Conservation (phyloP, 2,113 vertebrate species). For the Psilopsiagon aurifrons region DNA sequence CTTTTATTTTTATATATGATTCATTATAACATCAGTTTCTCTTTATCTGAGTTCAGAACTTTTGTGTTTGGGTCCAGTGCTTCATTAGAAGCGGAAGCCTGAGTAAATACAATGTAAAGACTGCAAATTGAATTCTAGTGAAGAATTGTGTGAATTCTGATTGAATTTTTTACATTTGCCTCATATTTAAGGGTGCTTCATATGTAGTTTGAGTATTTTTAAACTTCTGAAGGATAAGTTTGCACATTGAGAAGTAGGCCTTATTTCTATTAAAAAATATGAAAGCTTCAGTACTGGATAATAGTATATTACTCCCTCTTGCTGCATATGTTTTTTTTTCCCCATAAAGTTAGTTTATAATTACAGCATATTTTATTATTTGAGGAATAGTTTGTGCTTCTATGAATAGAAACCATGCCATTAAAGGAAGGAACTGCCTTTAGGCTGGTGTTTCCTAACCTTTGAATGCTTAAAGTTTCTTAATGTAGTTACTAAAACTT, state of each 20-base stretch:
- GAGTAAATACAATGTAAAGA: background rate
- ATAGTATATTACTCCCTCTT: background rate
- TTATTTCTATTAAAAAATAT: background rate
- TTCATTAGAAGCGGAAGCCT: background rate
- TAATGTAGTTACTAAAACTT: background rate
- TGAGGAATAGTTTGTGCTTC: background rate
- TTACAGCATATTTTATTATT: background rate
- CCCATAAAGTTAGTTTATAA: background rate
- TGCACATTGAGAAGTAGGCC: background rate
- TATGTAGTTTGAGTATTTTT: background rate
- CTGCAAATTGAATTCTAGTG: background rate
- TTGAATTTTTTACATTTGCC: background rate
- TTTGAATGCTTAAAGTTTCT: background rate
- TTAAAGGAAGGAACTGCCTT: background rate
- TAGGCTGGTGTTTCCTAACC: background rate
- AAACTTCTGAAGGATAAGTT: background rate
- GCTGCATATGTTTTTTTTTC: background rate
- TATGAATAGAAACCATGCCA: fast-evolving
- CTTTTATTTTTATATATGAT: background rate
- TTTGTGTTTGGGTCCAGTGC: background rate
- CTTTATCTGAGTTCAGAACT: background rate
- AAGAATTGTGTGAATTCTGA: background rate
- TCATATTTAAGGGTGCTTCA: background rate
- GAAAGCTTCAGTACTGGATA: background rate
- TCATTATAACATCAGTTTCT: background rate